Conservation (phyloP, 2,797 vertebrate species). For the Diglossa cyanea region DNA sequence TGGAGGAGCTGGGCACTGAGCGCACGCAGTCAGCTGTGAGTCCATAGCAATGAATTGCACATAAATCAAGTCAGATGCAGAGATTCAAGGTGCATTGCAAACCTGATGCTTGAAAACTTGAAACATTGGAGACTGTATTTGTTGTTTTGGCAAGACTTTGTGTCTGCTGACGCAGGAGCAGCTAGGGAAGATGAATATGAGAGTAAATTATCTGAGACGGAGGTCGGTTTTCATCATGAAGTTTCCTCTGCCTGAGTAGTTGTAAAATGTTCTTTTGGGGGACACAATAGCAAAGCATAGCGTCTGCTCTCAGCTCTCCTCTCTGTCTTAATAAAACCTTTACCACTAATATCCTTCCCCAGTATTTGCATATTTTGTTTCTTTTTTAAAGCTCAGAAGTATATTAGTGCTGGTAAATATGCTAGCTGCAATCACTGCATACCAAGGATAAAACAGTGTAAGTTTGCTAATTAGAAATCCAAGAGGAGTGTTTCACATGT, state of each 20-base stretch:
- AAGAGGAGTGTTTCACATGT: neutral
- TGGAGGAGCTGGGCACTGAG: neutral
- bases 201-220: neutral
- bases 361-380: neutral
- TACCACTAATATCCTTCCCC: neutral
- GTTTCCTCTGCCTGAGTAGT: neutral
- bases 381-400: neutral
- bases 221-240: neutral
- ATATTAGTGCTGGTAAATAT: neutral
- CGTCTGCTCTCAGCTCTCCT: neutral
- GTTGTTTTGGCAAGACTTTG: neutral
- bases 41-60: neutral
- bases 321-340: neutral
- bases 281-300: neutral
- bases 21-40: neutral
- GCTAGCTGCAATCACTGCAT: neutral
- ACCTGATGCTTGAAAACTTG: neutral
- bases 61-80: neutral
- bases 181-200: neutral
- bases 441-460: neutral
- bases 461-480: neutral
- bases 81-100: neutral
- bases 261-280: neutral
- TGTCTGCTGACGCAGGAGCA: neutral
- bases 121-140: neutral